Evolutionary conservation across 2,888 invertebrate genomes (phyloP), one percentile per base, ranked within the genome.

Genomic region (Opisthograptis luteolata): DNA sequence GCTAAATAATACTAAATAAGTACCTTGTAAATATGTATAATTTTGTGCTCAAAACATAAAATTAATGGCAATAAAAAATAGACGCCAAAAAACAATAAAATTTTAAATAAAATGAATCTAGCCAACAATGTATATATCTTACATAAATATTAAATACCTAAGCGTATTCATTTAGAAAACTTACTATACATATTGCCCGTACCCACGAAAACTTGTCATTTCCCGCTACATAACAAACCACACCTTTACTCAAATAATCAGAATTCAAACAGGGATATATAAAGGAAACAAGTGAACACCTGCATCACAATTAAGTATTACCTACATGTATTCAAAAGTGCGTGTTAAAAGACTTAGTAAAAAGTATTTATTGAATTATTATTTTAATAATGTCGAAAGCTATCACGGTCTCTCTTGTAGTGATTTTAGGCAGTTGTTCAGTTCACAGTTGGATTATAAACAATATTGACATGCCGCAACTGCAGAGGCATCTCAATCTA

Each of bases 371-470:
- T 34, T 27, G 28, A 45, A 37, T 25, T 36, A 10, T 19, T 10
- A 19, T 19, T 32, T 17, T 19, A n/a, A 36, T 34, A 20, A 45
- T 51, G 44, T 35, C 28, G 9, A 34, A n/a, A 46, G 17, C 19
- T 1, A 1, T 13, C 1, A 2, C 17, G 1, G 9, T 20, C n/a
- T 39, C 15, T 25, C 17, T 48, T 7, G 19, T 48, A 1, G n/a
- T 47, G 27, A 9, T 15, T 53, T 22, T 49, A 15, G 31, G 53
- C 20, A 43, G 36, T 40, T 19, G 7, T 30, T 40, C 35, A 6
- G 28, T 52, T 12, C 31, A 48, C 14, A 49, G 60, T 40, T 70
- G 69, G 69, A 19, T 70, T 7, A 49, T 70, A 2, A 65, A 45
- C 25, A 43, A 68, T 5, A 54, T 70, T 1, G 55, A 50, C 32